phyloP scores from a whole-genome alignment of 2,797 vertebrate species.

The Chanos chanos region DNA sequence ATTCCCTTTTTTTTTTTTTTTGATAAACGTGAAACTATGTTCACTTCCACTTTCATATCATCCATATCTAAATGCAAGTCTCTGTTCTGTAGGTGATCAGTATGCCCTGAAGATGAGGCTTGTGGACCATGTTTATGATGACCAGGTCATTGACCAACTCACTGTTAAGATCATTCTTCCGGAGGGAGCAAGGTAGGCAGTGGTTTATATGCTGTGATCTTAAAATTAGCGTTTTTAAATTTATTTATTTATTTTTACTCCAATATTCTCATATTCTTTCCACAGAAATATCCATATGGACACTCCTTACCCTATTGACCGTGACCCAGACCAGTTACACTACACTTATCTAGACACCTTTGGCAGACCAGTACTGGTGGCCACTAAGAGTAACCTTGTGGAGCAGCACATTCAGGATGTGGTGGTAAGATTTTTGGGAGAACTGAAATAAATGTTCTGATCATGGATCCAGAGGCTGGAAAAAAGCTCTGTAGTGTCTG shows the following conservation, averaged over 20 bases:
- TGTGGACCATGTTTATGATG: constrained; percentile 95
- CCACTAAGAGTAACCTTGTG: constrained; percentile 91
- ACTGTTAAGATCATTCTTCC: constrained; percentile 94
- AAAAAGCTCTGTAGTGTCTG: too few species aligned
- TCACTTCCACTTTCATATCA: too few species aligned
- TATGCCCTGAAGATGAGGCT: constrained; percentile 97
- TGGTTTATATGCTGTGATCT: neutral
- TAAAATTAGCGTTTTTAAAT: neutral
- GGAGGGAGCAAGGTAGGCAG: constrained; percentile 91
- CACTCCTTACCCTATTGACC: constrained; percentile 87
- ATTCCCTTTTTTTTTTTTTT: neutral
- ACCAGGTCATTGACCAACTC: constrained; percentile 91
- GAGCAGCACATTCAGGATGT: constrained; percentile 98
- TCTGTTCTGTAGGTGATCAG: constrained; percentile 81
- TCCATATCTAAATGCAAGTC: neutral
- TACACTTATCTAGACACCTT: constrained; percentile 97
- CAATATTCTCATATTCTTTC: neutral
- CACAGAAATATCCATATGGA: constrained; percentile 91
- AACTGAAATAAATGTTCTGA: too few species aligned
- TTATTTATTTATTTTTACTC: neutral
- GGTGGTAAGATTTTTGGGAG: constrained; percentile 75
- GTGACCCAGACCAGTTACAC: constrained; percentile 87
- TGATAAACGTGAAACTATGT: too few species aligned
- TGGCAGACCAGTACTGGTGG: constrained; percentile 91
- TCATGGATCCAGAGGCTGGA: too few species aligned